A percentile compares a stretch with the other conserved stretches of the same genome.
phyloP scores from a whole-genome alignment of 2,113 vertebrate genomes.

The Hypocryptadius cinnamomeus region DNA sequence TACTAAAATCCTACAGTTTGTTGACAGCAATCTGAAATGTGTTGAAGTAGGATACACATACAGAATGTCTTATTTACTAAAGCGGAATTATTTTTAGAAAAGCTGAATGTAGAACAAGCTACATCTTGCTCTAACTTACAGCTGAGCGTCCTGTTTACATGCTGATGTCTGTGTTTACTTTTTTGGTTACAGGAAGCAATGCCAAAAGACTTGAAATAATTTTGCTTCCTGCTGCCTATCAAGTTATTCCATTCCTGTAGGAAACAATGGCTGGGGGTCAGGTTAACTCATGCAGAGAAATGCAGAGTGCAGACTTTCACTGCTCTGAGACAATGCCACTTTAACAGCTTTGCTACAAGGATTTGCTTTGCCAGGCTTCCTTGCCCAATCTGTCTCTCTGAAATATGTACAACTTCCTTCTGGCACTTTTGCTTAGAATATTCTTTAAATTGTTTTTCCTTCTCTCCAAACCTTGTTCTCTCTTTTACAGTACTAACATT shows the following conservation, averaged over 20 bases:
- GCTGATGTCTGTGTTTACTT: slow-evolving; percentile 32
- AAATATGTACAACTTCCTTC: background rate
- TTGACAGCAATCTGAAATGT: slow-evolving; percentile 51
- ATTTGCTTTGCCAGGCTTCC: slow-evolving; percentile 10
- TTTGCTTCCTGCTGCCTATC: background rate
- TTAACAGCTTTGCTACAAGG: background rate
- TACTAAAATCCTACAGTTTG: slow-evolving; percentile 41
- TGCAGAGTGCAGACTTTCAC: background rate
- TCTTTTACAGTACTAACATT: background rate
- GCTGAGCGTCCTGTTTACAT: slow-evolving; percentile 48
- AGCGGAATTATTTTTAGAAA: slow-evolving; percentile 42
- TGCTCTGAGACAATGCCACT: background rate
- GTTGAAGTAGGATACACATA: slow-evolving; percentile 51
- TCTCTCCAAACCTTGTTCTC: background rate
- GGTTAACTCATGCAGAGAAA: slow-evolving; percentile 17
- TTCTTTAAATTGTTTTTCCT: background rate
- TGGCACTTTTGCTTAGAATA: background rate
- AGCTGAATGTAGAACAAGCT: slow-evolving; percentile 49
- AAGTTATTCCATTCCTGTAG: slow-evolving; percentile 1
- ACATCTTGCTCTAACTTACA: slow-evolving; percentile 52
- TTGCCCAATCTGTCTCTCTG: background rate
- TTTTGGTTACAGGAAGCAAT: slow-evolving; percentile 27
- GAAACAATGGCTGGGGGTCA: slow-evolving; percentile 18
- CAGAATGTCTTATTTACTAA: slow-evolving; percentile 47
- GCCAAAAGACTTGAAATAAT: slow-evolving; percentile 18